Conservation (phyloP, 2,797 vertebrate genomes). For the Melanotaenia nigrans region DNA sequence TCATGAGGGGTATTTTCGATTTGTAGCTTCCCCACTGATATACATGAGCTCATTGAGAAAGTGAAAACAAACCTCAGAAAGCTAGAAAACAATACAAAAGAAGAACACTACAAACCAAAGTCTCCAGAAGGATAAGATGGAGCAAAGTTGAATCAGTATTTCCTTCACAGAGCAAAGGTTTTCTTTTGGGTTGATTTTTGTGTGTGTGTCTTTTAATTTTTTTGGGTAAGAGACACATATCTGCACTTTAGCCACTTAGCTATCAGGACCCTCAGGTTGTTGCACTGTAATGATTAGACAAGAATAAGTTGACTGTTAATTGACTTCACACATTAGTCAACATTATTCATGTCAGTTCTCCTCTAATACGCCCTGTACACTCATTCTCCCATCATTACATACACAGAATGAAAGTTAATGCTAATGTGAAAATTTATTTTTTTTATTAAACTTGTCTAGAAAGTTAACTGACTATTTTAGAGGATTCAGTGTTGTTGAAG, state of each 20-base stretch:
- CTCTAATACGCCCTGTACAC: background rate
- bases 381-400: background rate
- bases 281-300: constrained; percentile 1
- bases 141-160: background rate
- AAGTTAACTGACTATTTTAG: too few relatives aligned
- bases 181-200: background rate
- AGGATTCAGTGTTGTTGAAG: too few relatives aligned
- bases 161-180: background rate
- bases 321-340: background rate
- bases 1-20: too few relatives aligned
- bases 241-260: background rate
- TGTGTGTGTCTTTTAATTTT: background rate
- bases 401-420: too few relatives aligned
- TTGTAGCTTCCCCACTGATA: too few relatives aligned
- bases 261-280: constrained; percentile 1
- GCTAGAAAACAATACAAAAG: background rate
- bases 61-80: background rate
- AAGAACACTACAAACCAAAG: background rate
- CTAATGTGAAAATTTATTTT: too few relatives aligned
- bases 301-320: constrained; percentile 2
- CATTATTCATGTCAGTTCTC: background rate
- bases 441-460: too few relatives aligned
- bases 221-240: background rate
- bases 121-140: background rate
- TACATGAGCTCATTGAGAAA: background rate